Conservation (phyloP, 2,797 vertebrate genomes). For the Hippoglossus hippoglossus region DNA sequence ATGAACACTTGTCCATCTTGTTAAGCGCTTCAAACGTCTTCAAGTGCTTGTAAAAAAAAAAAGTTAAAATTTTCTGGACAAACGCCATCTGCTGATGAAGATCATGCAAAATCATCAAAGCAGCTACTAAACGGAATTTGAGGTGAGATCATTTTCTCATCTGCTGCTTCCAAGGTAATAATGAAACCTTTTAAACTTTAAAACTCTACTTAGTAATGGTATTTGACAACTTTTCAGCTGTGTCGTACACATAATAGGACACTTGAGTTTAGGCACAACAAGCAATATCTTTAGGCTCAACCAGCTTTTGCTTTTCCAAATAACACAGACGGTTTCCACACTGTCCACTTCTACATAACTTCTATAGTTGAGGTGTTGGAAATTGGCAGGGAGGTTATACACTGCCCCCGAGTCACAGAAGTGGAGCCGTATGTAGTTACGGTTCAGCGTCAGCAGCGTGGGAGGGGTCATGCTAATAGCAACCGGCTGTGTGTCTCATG, state of each 20-base stretch:
- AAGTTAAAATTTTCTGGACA: background rate
- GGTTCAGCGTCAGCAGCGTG: constrained; percentile 36
- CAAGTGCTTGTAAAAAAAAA: background rate
- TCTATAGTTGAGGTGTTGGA: constrained; percentile 15
- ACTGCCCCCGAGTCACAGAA: constrained; percentile 35
- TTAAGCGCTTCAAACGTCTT: background rate
- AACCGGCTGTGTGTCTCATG: constrained; percentile 72
- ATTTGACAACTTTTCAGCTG: constrained; percentile 5
- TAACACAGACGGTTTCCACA: background rate
- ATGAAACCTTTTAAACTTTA: background rate
- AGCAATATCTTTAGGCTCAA: background rate
- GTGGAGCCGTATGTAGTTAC: constrained; percentile 42
- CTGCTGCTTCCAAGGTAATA: background rate
- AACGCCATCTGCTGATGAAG: constrained; percentile 1
- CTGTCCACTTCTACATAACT: background rate
- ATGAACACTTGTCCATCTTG: background rate
- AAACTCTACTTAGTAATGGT: background rate
- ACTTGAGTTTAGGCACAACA: background rate
- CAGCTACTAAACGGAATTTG: background rate
- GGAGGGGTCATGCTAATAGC: constrained; percentile 68
- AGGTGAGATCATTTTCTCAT: too few relatives aligned
- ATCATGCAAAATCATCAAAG: background rate
- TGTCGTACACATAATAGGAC: background rate
- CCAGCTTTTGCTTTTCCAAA: background rate
- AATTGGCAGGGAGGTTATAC: constrained; percentile 27